phyloP scores from a whole-genome alignment of 2,888 invertebrate species.

The Heliconius erato region DNA sequence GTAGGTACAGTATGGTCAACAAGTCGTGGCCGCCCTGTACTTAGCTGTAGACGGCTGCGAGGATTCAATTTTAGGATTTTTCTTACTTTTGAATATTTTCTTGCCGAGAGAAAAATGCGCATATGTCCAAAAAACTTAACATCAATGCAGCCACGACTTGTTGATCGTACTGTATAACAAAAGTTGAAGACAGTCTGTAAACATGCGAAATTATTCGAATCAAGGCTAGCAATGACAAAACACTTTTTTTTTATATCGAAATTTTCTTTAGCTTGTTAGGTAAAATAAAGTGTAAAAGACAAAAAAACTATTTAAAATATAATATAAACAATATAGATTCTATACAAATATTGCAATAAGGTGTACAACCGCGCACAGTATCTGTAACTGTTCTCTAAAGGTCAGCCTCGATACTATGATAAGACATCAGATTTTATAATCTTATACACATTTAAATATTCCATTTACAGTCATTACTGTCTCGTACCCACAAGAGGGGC shows the following conservation, averaged over 20 bases:
- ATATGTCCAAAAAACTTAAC: no score
- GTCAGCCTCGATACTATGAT: conserved; percentile 37
- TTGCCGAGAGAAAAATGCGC: no score
- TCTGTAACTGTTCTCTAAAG: conserved; percentile 38
- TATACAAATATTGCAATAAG: conserved; percentile 31
- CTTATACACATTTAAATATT: conserved; percentile 37
- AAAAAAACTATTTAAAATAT: background rate
- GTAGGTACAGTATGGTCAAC: no score
- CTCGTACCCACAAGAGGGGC: conserved; percentile 8
- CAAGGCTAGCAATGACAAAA: no score
- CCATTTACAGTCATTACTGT: conserved; percentile 29
- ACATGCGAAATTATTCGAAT: background rate
- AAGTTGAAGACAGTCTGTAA: background rate
- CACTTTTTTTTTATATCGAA: background rate
- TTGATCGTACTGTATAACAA: no score
- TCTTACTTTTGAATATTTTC: no score
- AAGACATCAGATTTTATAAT: conserved; percentile 38
- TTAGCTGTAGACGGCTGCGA: no score
- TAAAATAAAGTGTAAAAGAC: background rate
- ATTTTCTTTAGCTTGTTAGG: background rate
- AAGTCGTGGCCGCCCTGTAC: no score
- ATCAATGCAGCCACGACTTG: no score
- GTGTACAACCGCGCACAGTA: conserved; percentile 22
- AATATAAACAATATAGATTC: conserved; percentile 10
- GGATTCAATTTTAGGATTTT: no score